Evolutionary conservation across 2,797 vertebrate species (phyloP), one percentile per base, ranked within the genome.

Genomic region (Neosalanx taihuensis): DNA sequence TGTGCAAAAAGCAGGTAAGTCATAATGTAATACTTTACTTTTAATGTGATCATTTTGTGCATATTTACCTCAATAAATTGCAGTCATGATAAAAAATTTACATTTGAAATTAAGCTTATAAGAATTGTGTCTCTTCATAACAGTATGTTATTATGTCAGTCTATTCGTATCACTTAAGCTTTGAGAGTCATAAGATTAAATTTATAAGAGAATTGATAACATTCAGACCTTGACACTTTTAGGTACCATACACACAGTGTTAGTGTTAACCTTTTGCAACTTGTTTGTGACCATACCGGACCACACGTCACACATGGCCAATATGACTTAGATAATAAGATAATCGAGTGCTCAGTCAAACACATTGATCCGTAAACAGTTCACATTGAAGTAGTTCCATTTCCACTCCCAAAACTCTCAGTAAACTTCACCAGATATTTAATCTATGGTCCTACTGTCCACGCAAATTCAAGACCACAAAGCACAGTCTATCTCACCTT

Each of bases 61-160:
- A 46, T 46, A 46, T 46, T 46, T 46, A 46, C 41, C 41, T 2
- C 10, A 46, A 46, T 46, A 46, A 46, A 46, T 12, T 46, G 41
- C 41, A 46, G 7, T 46, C 41, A 46, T 46, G 41, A 46, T 46
- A 46, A 10, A 46, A 46, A 12, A 12, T 2, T 9, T 12, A 46
- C 41, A 46, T 46, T 46, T 46, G 2, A 46, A 46, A 46, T 46
- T 13, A 46, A 46, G 12, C 41, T 46, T 46, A 46, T 46, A 46
- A 46, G 9, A 46, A 46, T 46, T 46, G 41, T 10, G 41, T 46
- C 12, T 13, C 41, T 13, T 46, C 41, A 46, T 3, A 46, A 46
- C 41, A 46, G 12, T 46, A 75, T 73, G 68, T 86, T 86, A 83
- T 71, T 77, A 79, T 64, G 30, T 81, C 77, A 56, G 74, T 80